Evolutionary conservation across 2,113 vertebrate genomes (phyloP), one percentile per base, ranked within the genome.

Genomic region (Coturnix japonica): DNA sequence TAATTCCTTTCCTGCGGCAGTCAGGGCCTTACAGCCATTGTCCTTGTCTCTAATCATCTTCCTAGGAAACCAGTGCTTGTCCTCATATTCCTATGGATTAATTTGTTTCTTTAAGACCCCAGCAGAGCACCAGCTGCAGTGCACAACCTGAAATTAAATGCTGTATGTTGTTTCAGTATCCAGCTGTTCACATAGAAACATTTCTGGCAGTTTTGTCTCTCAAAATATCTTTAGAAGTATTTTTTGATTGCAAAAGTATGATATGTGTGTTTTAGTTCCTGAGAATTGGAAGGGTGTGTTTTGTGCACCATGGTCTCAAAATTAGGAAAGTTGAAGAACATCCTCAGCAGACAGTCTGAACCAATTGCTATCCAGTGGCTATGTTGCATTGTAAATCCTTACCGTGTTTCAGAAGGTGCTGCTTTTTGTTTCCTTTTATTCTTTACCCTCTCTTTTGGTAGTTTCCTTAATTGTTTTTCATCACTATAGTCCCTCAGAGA

Each of bases 341-440:
- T 67, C 20, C 25, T 64, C 60, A 64, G 70, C 22, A 39, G 39
- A 18, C 9, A 61, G 74, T 35, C 43, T 74, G 28, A 23, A 83
- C 56, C 46, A 87, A 51, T 21, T 20, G 53, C 28, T 4, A 2
- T 47, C 53, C 39, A 35, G 22, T 21, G 31, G 35, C 41, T 70
- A 49, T 85, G 6, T 26, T 49, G 35, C 35, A 13, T 35, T 11
- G 11, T 57, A 69, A 76, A 33, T 30, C 49, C 3, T 76, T 56
- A 7, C 0, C 26, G 1, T 0, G 0, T 26, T 64, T 81, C 28
- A 0, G 2, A 65, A 33, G 31, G 75, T 51, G 19, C 15, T 63
- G 33, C 25, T 63, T 63, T 63, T 26, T 39, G 37, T 28, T 63
- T 37, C 23, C 23, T n/a, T 57, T 33, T n/a, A 33, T 33, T 33